Conservation (phyloP, 2,888 invertebrate species). For the Omphaloscelis lunosa region DNA sequence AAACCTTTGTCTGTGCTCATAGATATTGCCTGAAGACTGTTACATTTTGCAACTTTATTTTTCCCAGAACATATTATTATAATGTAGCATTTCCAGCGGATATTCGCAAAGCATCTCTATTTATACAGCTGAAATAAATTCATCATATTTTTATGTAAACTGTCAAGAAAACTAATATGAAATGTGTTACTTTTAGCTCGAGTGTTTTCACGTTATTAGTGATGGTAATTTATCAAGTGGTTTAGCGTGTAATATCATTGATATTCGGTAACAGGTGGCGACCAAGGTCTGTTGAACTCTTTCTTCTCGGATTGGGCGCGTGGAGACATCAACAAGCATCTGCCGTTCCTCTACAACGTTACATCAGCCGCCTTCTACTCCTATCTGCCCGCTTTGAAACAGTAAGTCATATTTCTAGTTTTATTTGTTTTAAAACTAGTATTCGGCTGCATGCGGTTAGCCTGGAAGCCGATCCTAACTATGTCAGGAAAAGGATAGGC, state of each 20-base stretch:
- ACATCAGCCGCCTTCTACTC: slow-evolving; percentile 98
- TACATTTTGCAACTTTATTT: background rate
- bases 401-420: slow-evolving; percentile 91
- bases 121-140: slow-evolving; percentile 45
- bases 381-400: slow-evolving; percentile 99
- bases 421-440: background rate
- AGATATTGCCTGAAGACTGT: background rate
- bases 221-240: slow-evolving; percentile 41
- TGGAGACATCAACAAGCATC: slow-evolving; percentile 96
- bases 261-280: slow-evolving; percentile 91
- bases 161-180: slow-evolving; percentile 16
- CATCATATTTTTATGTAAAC: slow-evolving; percentile 43
- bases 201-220: slow-evolving; percentile 16
- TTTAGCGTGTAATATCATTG: slow-evolving; percentile 9
- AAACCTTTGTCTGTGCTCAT: background rate
- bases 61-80: background rate
- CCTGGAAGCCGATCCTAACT: background rate
- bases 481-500: background rate
- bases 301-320: slow-evolving; percentile 99
- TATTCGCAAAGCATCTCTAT: slow-evolving; percentile 18
- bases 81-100: slow-evolving; percentile 15
- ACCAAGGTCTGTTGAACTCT: slow-evolving; percentile 98
- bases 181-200: slow-evolving; percentile 33
- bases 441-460: background rate
- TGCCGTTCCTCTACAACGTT: slow-evolving; percentile 99